Base-by-base conservation (phyloP, 2,113 vertebrate genomes). In the Ranitomeya imitator region DNA sequence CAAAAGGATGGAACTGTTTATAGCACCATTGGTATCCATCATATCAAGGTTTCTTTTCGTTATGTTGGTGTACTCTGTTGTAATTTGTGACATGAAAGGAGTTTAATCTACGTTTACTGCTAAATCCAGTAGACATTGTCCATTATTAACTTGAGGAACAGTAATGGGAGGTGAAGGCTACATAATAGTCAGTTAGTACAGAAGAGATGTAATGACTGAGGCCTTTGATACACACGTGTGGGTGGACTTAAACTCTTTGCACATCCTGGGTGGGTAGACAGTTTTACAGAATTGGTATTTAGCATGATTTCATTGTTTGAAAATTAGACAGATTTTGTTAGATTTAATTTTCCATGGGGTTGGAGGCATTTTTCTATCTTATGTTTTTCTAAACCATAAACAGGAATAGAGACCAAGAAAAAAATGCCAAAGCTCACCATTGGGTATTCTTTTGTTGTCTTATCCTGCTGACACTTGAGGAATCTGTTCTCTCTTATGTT, bases 211-310 rank as follows among this genome's bases (percentile, higher is more conserved):
- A 74, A 77, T 31, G 73, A 74, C 69, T 85, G 59, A 18, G 31
- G 71, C 59, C 71, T 86, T 86, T 52, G 21, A 86, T 52, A 57
- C 71, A n/a, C 51, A 37, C 14, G 37, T 59, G 85, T 86, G 84
- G 84, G 84, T 85, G 73, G 73, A 57, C 57, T 63, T 7, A 16
- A 63, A 37, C 78, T 71, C 65, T 55, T 52, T 11, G 77, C 12
- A 15, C 55, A 61, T 52, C 74, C 19, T 78, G 55, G 85, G 59
- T 78, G 37, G 85, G 73, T 59, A 59, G 71, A 23, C 55, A 61
- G 85, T 63, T 12, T 18, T 80, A 26, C 15, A 16, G 8, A 18
- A 12, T 60, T 80, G 26, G 63, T 61, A 82, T 63, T 82, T 45
- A 63, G 79, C 8, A 63, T 82, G 23, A 82, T 61, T 37, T 63